Evolutionary conservation across 2,113 vertebrate genomes (phyloP).

Genomic region (Balaeniceps rex): DNA sequence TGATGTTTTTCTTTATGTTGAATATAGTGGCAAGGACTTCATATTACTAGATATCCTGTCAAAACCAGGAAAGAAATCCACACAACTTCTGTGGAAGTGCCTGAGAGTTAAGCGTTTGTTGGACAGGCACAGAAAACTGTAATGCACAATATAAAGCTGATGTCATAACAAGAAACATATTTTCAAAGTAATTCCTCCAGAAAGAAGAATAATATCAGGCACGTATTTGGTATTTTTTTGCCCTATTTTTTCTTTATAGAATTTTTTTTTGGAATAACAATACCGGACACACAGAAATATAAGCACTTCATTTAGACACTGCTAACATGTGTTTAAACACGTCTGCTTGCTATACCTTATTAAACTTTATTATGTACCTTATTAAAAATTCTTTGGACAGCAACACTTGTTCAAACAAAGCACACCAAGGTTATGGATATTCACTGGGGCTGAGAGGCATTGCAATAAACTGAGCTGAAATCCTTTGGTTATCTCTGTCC

Average conservation of each 20-base stretch:
- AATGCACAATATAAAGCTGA: not conserved
- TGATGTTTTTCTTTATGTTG: not conserved
- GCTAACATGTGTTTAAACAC: not conserved
- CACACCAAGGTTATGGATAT: not conserved
- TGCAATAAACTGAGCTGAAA: not conserved
- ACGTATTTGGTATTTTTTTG: not conserved
- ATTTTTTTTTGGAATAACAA: not conserved
- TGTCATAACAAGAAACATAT: not conserved
- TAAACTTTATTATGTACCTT: conserved; percentile 16
- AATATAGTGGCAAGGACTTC: not conserved
- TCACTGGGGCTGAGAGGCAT: not conserved
- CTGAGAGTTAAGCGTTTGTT: not conserved
- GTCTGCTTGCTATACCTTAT: not conserved
- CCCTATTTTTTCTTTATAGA: not conserved
- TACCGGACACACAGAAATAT: not conserved
- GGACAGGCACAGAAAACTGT: not conserved
- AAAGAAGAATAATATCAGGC: not conserved
- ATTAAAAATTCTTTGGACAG: conserved; percentile 20
- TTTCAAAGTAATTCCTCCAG: not conserved
- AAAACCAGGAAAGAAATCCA: not conserved
- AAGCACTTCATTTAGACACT: not conserved
- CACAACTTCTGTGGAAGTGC: not conserved
- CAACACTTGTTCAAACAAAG: conserved; percentile 1
- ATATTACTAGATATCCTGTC: not conserved
- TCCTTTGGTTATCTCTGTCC: not conserved